Evolutionary conservation across 1,140 invertebrate species (phyloP), one percentile per base, ranked within the genome.

Genomic region (Cydia fagiglandana): DNA sequence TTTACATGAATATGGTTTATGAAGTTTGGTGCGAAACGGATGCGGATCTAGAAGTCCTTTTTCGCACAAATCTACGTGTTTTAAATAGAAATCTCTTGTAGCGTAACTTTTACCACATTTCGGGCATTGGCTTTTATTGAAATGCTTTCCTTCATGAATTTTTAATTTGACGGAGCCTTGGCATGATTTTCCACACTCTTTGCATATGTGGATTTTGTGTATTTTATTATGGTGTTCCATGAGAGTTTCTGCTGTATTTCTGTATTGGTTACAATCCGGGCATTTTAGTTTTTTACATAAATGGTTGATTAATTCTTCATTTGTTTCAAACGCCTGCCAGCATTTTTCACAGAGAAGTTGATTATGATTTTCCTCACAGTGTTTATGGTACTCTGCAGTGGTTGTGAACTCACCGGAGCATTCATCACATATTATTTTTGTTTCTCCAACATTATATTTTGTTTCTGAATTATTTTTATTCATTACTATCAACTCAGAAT

Each of bases 41-140:
- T 91, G 89, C 5, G 84, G 88, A 70, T 91, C 89, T 34, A 90
- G 81, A 17, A 82, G 70, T 38, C 87, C 82, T 20, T 87, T 80
- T 13, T 90, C 15, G 73, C 91, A 92, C 34, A 91, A 81, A 73
- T 88, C 84, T 13, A 88, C 86, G 85, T 92, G 91, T 77, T 84
- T 87, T 56, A 79, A 73, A 79, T 81, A 92, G 75, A 87, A 91
- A 28, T 89, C 87, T 73, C 84, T 87, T 12, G 89, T 91, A 12
- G 83, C 79, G 24, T 92, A 92, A 10, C 38, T 80, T 77, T 92
- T 92, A 0, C 86, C 87, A 84, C 91, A 92, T 77, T 92, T 91
- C 0, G 88, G 86, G 66, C 91, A 92, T 75, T 78, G 61, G 75
- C 77, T 84, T 78, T 86, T 88, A 20, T 75, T 73, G 64, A 76